Evolutionary conservation across 92 coral and sea anemone genomes (phyloP), one percentile per base, ranked within the genome.

Genomic region (Plumapathes pennacea): DNA sequence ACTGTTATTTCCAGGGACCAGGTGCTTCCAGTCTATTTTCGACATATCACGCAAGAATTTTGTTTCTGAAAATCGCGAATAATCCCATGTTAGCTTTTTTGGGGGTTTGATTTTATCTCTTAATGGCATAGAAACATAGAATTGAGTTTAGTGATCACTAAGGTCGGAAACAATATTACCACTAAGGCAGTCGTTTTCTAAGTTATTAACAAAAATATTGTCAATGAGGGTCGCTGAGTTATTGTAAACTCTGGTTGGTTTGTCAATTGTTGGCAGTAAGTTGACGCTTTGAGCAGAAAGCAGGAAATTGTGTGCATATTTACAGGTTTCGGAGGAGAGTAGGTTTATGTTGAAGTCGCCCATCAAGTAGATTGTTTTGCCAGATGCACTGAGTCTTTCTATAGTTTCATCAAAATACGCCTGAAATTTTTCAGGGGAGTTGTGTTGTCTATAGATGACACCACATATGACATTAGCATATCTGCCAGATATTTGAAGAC

Each of bases 351-450:
- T 55, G 64, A 44, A 34, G 38, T 62, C 64, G 8, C 74, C 65
- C 50, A 74, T 30, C 6, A 64, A 14, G 32, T 46, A 52, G 18
- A 63, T 25, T 8, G 41, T 13, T 51, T 74, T 74, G 1, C 46
- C 57, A 60, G 50, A 17, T 4, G 72, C 15, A 34, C 54, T 68
- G 15, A 5, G 44, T 30, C 25, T 32, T 5, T 69, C 72, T 1
- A 77, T 4, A 0, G 77, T 29, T 0, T 49, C 24, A 4, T 77
- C 84, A 77, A 78, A 70, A 52, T 78, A 78, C 0, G 12, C 20
- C 34, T 39, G 67, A 54, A 78, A 78, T 1, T 44, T 22, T 32
- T 78, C 49, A 13, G 79, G 73, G 0, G 61, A 48, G 32, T 59
- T 68, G 25, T 77, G 84, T 20, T 60, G 66, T 14, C 50, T 26